phyloP scores from a whole-genome alignment of 1,140 invertebrate species.

The Bombus confusus region DNA sequence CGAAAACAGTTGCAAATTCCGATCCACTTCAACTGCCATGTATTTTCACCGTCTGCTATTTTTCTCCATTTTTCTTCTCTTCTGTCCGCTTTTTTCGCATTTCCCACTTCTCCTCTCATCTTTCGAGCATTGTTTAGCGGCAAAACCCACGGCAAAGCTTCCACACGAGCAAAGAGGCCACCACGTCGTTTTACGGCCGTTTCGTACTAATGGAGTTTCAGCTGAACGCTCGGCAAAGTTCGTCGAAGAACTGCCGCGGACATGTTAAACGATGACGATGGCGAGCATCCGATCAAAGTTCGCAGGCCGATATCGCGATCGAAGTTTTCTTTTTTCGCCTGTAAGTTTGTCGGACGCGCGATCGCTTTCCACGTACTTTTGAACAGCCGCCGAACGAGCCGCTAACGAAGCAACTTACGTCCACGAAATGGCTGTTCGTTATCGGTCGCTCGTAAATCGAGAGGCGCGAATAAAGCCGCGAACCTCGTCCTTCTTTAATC shows the following conservation, averaged over 20 bases:
- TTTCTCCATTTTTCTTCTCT: not conserved
- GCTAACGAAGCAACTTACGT: conserved; percentile 32
- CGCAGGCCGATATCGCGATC: not conserved
- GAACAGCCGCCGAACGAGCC: not conserved
- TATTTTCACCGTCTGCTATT: not conserved
- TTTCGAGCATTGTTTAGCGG: conserved; percentile 40
- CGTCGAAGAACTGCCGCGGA: too few species aligned
- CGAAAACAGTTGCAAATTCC: not conserved
- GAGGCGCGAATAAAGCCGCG: conserved; percentile 30
- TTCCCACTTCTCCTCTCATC: conserved; percentile 22
- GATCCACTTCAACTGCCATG: not conserved
- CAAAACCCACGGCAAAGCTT: conserved; percentile 20
- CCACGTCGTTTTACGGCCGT: too few species aligned
- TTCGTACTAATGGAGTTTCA: too few species aligned
- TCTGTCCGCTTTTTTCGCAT: not conserved
- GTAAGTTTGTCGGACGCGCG: not conserved
- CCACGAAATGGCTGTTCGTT: conserved; percentile 30
- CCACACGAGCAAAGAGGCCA: conserved; percentile 35
- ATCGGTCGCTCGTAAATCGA: conserved; percentile 34
- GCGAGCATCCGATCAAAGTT: conserved; percentile 18
- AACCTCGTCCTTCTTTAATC: conserved; percentile 27
- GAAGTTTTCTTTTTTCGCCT: too few species aligned
- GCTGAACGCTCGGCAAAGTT: too few species aligned
- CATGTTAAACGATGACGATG: not conserved
- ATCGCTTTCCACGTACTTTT: not conserved